Evolutionary conservation across 2,888 invertebrate species (phyloP).

Genomic region (Cheilosia grossa): DNA sequence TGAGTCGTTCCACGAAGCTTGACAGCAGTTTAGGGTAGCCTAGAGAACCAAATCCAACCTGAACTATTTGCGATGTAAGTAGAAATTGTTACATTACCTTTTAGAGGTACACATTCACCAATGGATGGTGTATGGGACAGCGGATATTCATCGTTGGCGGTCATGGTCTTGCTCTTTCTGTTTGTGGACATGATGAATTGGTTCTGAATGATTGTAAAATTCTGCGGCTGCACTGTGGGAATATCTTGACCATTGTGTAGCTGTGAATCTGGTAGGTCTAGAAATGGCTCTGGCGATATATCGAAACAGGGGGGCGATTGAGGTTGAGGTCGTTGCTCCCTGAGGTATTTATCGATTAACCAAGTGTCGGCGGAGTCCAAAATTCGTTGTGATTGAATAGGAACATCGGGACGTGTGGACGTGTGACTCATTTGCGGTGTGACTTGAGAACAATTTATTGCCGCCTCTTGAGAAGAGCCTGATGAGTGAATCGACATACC

Average conservation of each 20-base stretch:
- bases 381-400: constrained; percentile 1
- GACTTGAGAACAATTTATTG: not conserved
- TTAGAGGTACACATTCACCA: not conserved
- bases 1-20: constrained; percentile 18
- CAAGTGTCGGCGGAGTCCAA: not conserved
- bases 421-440: not conserved
- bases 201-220: constrained; percentile 25
- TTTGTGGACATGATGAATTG: constrained; percentile 28
- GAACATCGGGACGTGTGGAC: not conserved
- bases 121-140: not conserved
- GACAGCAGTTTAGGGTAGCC: constrained; percentile 40
- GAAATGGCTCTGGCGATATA: not conserved
- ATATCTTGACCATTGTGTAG: not conserved
- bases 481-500: not conserved
- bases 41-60: not conserved
- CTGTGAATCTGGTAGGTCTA: not conserved
- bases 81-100: not conserved
- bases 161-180: constrained; percentile 15
- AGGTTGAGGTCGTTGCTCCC: not conserved
- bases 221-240: not conserved
- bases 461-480: not conserved
- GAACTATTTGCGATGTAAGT: not conserved
- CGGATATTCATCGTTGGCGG: not conserved
- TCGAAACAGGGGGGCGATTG: constrained; percentile 6
- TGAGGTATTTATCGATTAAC: constrained; percentile 23